phyloP scores from a whole-genome alignment of 1,140 invertebrate species.

The Formica selysi region DNA sequence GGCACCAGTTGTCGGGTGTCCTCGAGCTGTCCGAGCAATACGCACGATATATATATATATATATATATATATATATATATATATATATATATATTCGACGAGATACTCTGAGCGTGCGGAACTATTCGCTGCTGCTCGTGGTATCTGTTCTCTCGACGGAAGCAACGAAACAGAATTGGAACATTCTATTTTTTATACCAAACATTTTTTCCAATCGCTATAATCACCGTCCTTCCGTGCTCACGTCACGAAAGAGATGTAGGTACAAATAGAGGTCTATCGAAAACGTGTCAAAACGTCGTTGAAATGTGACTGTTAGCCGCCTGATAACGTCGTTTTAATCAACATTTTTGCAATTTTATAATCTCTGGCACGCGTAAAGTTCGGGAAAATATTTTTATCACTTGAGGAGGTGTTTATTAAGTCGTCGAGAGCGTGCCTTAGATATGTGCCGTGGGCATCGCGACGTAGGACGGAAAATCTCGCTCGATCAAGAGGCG shows the following conservation, averaged over 20 bases:
- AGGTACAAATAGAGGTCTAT: neutral
- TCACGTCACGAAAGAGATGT: neutral
- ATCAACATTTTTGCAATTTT: conserved; percentile 9
- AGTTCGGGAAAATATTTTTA: conserved; percentile 38
- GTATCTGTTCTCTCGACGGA: neutral
- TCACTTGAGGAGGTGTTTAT: neutral
- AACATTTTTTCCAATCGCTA: conserved; percentile 3
- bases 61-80: neutral
- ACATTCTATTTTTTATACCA: conserved; percentile 31
- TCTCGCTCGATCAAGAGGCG: conserved; percentile 49
- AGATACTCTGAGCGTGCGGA: conserved; percentile 77
- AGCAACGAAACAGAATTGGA: neutral
- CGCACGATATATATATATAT: conserved; percentile 38
- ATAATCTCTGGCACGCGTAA: conserved; percentile 10
- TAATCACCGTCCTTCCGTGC: neutral
- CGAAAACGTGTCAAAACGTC: conserved; percentile 16
- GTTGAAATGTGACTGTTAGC: neutral
- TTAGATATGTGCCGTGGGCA: conserved; percentile 51
- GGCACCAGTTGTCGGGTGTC: conserved; percentile 76
- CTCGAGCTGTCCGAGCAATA: conserved; percentile 62
- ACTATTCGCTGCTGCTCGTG: conserved; percentile 75
- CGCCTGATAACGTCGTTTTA: neutral
- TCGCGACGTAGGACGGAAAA: conserved; percentile 64
- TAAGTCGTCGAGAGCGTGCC: conserved; percentile 48
- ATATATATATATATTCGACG: neutral